Evolutionary conservation across 2,797 vertebrate genomes (phyloP), one percentile per base, ranked within the genome.

Genomic region (Rhinophrynus dorsalis): DNA sequence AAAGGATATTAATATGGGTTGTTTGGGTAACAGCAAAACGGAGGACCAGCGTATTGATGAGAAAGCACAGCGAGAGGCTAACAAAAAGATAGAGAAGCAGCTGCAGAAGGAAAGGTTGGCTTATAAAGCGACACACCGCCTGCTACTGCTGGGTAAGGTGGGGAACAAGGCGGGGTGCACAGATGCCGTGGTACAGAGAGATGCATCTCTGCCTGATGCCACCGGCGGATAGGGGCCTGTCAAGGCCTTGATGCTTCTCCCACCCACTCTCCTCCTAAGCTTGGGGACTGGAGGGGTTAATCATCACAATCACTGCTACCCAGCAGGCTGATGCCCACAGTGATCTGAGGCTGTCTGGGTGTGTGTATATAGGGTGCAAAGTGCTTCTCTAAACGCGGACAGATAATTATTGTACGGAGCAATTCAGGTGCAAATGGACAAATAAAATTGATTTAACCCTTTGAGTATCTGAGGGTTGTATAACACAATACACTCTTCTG

Each of bases 1-100:
- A 79, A 69, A 58, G 40, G 68, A 84, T 37, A 54, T 38, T 92
- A 93, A 91, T 86, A 97, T 98, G 96, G 96, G 95, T 89, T 98
- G 96, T 92, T 89, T 98, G 90, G 95, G 96, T 86, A 98, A 95
- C 92, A 96, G 94, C 92, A 97, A 98, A 81, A 90, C 95, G 78
- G 96, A 98, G 89, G 96, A 98, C 88, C 94, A 97, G 90, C 94
- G 94, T 86, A 94, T 97, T 85, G 96, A 98, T 86, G 95, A 98
- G 84, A 98, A 98, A 86, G 92, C 95, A 77, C 93, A 96, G 79
- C 92, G 96, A 85, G 96, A 98, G 90, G 93, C 96, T 81, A 97
- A 98, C 92, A 98, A 98, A 87, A 97, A 98, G 89, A 98, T 98
- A 79, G 95, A 98, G 82, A 97, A 95, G 81, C 95, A 96, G 90